Evolutionary conservation across 2,797 vertebrate species (phyloP).

Genomic region (Acrossocheilus fasciatus): DNA sequence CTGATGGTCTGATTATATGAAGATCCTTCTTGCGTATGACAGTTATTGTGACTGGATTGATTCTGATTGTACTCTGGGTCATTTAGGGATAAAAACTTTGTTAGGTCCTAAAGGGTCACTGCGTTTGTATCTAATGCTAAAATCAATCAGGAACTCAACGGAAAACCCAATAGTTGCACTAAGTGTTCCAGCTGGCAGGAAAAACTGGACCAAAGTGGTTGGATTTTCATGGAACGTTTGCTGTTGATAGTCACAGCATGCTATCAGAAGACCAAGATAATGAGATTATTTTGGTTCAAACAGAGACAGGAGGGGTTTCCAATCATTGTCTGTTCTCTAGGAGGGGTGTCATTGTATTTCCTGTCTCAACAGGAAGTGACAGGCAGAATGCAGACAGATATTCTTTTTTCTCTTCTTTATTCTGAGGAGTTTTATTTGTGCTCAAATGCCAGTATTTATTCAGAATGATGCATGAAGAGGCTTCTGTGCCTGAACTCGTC

Average conservation of each 20-base stretch:
- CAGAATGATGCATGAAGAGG: constrained; percentile 11
- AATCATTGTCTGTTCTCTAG: neutral
- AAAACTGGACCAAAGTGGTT: neutral
- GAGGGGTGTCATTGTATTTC: constrained; percentile 10
- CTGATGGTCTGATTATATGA: neutral
- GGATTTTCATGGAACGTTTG: neutral
- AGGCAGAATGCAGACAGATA: neutral
- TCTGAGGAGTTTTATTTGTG: neutral
- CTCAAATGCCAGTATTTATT: neutral
- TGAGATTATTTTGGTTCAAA: neutral
- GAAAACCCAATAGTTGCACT: neutral
- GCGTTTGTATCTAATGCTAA: neutral
- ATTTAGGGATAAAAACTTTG: constrained; percentile 14
- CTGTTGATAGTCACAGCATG: neutral
- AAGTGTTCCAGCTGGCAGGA: neutral
- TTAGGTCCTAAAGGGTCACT: neutral
- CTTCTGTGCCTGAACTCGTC: neutral
- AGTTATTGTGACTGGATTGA: neutral
- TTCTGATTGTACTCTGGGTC: neutral
- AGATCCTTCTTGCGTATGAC: neutral
- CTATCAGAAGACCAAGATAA: neutral
- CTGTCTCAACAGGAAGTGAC: constrained; percentile 34
- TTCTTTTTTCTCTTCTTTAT: neutral
- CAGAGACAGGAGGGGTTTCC: neutral
- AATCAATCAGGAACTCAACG: constrained; percentile 10